Percentiles rank a stretch among this genome's conserved stretches.
These are phyloP conservation scores for Cactoblastis cactorum DNA, from an alignment of 2,888 invertebrate genomes.

Conservation along the genomic window DNA sequence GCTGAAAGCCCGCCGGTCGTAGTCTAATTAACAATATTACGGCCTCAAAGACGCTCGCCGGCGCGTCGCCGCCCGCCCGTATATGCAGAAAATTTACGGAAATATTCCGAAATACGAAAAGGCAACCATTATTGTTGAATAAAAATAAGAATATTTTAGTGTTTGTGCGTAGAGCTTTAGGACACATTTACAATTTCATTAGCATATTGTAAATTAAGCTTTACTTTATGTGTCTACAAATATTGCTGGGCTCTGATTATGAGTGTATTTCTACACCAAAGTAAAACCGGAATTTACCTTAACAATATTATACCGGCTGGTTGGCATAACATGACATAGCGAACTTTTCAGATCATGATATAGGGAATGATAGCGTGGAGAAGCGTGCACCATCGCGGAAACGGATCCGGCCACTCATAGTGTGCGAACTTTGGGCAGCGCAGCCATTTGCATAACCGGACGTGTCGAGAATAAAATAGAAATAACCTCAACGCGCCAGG, in stretches of 20 bases:
- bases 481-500: slow-evolving; percentile 50
- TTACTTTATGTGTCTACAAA: too few species aligned
- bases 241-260: too few species aligned
- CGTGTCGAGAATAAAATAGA: slow-evolving; percentile 75
- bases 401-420: slow-evolving; percentile 27
- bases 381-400: slow-evolving; percentile 36
- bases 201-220: too few species aligned
- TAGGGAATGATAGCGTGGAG: slow-evolving; percentile 37
- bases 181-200: too few species aligned
- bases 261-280: too few species aligned
- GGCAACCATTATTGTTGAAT: neutral
- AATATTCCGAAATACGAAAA: neutral
- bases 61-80: neutral
- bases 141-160: neutral
- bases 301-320: neutral
- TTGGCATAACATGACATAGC: neutral
- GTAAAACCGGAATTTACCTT: neutral
- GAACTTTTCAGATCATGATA: slow-evolving; percentile 27
- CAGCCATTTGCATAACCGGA: slow-evolving; percentile 69
- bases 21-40: slow-evolving; percentile 52
- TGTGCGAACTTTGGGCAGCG: slow-evolving; percentile 34
- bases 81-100: neutral
- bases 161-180: neutral
- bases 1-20: slow-evolving; percentile 36
- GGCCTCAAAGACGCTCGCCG: slow-evolving; percentile 26